phyloP scores from a whole-genome alignment of 2,888 invertebrate genomes.

The Leucoptera coffeella region DNA sequence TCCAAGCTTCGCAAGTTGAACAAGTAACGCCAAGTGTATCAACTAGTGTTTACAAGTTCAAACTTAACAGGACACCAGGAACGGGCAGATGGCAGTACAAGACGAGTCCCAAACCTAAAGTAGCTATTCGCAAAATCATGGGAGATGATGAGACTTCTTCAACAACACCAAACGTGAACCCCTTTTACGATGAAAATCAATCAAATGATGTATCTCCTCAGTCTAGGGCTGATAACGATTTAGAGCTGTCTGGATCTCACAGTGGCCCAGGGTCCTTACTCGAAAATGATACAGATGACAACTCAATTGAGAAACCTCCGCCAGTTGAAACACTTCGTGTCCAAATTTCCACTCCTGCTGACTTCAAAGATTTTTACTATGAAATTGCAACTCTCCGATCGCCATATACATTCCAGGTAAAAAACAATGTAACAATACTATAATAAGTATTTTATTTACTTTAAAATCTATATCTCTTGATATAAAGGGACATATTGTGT shows the following conservation, averaged over 20 bases:
- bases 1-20: conserved; percentile 52
- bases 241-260: conserved; percentile 69
- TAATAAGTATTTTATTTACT: conserved; percentile 2
- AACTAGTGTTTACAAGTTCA: conserved; percentile 71
- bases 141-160: conserved; percentile 45
- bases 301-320: conserved; percentile 57
- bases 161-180: conserved; percentile 35
- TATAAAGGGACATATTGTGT: no score
- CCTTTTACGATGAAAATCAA: conserved; percentile 33
- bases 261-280: conserved; percentile 54
- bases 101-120: conserved; percentile 80
- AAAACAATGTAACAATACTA: conserved; percentile 6
- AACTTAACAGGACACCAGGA: conserved; percentile 74
- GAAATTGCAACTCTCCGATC: conserved; percentile 88
- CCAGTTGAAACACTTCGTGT: conserved; percentile 79
- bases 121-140: conserved; percentile 68
- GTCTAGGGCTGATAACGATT: conserved; percentile 57
- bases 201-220: conserved; percentile 50
- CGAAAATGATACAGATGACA: conserved; percentile 58
- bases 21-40: conserved; percentile 39
- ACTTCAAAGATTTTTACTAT: conserved; percentile 79
- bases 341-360: conserved; percentile 82
- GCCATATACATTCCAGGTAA: conserved; percentile 84
- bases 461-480: neutral
- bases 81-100: conserved; percentile 89